phyloP scores from a whole-genome alignment of 2,888 invertebrate species.

The Kuschelorhynchus macadamiae region DNA sequence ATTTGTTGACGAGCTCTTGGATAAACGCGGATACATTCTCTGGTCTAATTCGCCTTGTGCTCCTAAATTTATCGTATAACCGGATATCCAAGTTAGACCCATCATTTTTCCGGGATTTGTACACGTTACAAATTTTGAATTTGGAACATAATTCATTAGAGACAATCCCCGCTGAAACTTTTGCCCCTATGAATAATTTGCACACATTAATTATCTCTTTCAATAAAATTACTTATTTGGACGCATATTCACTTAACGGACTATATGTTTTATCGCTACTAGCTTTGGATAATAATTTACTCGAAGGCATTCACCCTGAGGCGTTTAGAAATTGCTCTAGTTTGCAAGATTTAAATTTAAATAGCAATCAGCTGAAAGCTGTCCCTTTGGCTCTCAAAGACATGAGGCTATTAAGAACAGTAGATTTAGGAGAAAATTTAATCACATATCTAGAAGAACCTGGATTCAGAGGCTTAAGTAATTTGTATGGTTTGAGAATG shows the following conservation, averaged over 20 bases:
- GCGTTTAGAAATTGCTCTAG: constrained; percentile 93
- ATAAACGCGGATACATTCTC: constrained; percentile 88
- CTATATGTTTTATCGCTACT: constrained; percentile 88
- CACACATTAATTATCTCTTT: constrained; percentile 90
- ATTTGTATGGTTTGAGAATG: constrained; percentile 88
- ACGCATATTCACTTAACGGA: constrained; percentile 89
- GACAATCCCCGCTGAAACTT: constrained; percentile 88
- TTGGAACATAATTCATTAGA: constrained; percentile 88
- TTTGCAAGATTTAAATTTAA: constrained; percentile 90
- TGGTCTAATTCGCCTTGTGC: constrained; percentile 88
- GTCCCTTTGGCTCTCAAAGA: constrained; percentile 87
- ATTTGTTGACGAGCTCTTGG: constrained; percentile 89
- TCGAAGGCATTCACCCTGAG: constrained; percentile 87
- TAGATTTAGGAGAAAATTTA: constrained; percentile 93
- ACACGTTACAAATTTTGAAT: constrained; percentile 88
- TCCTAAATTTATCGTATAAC: constrained; percentile 89
- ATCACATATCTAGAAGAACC: constrained; percentile 86
- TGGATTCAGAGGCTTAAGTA: constrained; percentile 86
- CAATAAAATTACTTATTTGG: constrained; percentile 87
- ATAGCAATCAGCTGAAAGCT: constrained; percentile 85
- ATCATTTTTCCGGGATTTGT: constrained; percentile 87
- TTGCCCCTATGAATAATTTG: constrained; percentile 92
- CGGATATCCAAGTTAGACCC: constrained; percentile 85
- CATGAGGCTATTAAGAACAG: constrained; percentile 87
- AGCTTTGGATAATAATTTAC: constrained; percentile 87